These are phyloP conservation scores for Sebastes cheni DNA, from an alignment of 2,797 vertebrate species.

Conservation along the genomic window DNA sequence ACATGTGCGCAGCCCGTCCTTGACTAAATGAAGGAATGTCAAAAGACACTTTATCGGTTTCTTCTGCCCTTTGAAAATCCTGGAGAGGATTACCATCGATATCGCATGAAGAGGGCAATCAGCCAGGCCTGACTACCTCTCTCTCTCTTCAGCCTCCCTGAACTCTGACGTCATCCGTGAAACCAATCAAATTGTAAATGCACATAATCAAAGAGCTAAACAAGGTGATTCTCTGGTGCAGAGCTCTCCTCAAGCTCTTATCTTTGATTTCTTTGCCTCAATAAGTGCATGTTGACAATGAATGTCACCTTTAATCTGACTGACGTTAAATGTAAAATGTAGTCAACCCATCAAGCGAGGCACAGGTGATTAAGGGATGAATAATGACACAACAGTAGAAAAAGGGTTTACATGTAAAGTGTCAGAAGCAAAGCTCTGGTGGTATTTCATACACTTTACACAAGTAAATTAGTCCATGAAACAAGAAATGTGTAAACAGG, in stretches of 20 bases:
- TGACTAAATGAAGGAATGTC: constrained; percentile 31
- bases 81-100: constrained; percentile 29
- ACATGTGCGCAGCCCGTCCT: neutral
- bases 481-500: neutral
- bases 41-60: constrained; percentile 22
- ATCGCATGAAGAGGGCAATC: constrained; percentile 40
- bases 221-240: neutral
- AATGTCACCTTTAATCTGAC: neutral
- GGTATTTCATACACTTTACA: neutral
- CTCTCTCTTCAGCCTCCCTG: neutral
- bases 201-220: constrained; percentile 29
- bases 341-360: neutral
- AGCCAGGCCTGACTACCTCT: constrained; percentile 9
- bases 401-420: neutral
- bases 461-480: neutral
- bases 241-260: neutral
- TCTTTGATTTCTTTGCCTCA: constrained; percentile 6
- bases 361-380: neutral
- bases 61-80: constrained; percentile 21
- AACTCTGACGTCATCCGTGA: neutral
- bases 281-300: neutral
- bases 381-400: neutral
- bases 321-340: neutral
- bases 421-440: neutral
- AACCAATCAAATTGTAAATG: constrained; percentile 33